A percentile compares a stretch with the other conserved stretches of the same genome.
Conservation (phyloP, 2,888 invertebrate species). For the Hirtodrosophila duncani region DNA sequence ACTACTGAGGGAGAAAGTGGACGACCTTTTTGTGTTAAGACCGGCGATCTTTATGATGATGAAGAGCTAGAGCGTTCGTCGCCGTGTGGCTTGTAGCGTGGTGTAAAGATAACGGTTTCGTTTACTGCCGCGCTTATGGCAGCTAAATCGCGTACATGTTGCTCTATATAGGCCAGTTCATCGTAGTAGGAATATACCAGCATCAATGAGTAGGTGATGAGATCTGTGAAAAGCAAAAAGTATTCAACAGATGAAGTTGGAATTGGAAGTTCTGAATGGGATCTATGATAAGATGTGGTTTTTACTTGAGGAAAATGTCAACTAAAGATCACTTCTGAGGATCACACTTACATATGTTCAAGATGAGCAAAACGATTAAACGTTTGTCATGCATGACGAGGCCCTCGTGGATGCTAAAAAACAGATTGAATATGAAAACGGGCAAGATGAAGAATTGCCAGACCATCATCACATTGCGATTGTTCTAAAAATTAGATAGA, state of each 20-base stretch:
- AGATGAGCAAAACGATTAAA: not conserved
- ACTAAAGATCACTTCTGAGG: too few species aligned
- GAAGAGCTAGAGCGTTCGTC: too few species aligned
- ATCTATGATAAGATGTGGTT: too few species aligned
- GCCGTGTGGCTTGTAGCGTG: too few species aligned
- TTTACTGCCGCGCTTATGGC: not conserved
- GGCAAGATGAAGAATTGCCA: slow-evolving; percentile 4
- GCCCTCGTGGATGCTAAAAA: slow-evolving; percentile 3
- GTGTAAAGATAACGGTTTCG: too few species aligned
- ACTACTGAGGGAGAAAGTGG: too few species aligned
- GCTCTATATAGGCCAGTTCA: slow-evolving; percentile 1
- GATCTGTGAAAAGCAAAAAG: not conserved
- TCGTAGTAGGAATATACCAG: slow-evolving; percentile 11
- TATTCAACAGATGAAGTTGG: not conserved
- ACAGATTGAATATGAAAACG: slow-evolving; percentile 5
- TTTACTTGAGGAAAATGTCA: too few species aligned
- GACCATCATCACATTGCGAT: slow-evolving; percentile 1
- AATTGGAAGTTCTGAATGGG: not conserved
- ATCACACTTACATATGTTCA: slow-evolving; percentile 9
- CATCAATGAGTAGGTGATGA: slow-evolving; percentile 5
- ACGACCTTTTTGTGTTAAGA: too few species aligned
- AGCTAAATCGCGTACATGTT: not conserved
- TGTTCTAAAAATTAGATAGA: not conserved
- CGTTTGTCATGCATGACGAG: not conserved
- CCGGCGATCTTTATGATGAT: too few species aligned